Conservation (phyloP, 2,797 vertebrate species). For the Dipus sagitta region DNA sequence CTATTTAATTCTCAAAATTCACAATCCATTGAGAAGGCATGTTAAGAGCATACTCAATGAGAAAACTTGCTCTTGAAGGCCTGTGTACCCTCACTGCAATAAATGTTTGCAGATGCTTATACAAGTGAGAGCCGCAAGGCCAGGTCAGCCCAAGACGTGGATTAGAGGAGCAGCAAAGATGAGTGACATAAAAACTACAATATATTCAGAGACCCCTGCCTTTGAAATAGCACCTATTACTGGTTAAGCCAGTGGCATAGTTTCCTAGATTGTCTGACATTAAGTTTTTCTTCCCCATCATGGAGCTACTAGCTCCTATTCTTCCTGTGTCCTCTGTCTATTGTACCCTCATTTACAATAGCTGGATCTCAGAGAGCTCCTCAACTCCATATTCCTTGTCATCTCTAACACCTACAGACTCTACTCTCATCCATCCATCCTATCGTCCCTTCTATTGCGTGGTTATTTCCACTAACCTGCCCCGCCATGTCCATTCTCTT, state of each 20-base stretch:
- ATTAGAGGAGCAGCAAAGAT: background rate
- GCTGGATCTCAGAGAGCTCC: background rate
- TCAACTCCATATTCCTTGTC: background rate
- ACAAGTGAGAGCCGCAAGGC: background rate
- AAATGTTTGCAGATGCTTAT: background rate
- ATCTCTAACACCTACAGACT: background rate
- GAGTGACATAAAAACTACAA: background rate
- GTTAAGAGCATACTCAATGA: background rate
- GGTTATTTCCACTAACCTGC: background rate
- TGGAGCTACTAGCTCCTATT: background rate
- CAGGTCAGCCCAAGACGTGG: background rate
- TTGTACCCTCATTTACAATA: background rate
- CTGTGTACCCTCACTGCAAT: background rate
- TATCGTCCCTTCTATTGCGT: background rate
- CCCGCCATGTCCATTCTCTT: fast-evolving
- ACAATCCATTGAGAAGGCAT: background rate
- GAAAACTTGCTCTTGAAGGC: background rate
- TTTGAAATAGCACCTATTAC: background rate
- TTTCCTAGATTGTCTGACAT: background rate
- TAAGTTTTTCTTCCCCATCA: background rate
- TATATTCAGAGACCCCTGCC: background rate
- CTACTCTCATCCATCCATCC: background rate
- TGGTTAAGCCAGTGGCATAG: background rate
- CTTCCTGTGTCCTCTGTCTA: background rate
- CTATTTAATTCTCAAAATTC: background rate